phyloP scores from a whole-genome alignment of 64 coral and sea anemone genomes.

The Stichodactyla mertensii region DNA sequence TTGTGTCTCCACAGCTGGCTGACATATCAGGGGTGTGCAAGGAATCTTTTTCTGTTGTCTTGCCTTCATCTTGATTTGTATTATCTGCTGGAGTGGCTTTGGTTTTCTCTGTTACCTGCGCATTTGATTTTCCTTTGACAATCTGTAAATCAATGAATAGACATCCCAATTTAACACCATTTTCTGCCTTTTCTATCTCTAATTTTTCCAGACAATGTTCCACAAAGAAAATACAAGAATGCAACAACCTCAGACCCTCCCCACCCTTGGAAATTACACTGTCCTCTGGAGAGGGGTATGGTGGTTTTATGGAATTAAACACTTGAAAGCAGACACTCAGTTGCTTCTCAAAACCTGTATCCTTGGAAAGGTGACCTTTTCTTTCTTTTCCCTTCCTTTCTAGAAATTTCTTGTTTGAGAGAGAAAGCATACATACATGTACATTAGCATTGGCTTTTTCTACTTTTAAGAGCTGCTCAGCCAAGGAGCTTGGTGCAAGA shows the following conservation, averaged over 20 bases:
- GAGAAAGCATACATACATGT: not conserved
- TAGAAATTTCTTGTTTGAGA: too few relatives aligned
- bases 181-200: not conserved
- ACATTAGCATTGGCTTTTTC: not conserved
- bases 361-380: too few relatives aligned
- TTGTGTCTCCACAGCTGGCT: not conserved
- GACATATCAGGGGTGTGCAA: not conserved
- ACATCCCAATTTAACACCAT: too few relatives aligned
- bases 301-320: too few relatives aligned
- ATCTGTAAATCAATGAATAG: not conserved
- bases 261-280: too few relatives aligned
- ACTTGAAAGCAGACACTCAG: too few relatives aligned
- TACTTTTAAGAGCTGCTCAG: slow-evolving; percentile 20
- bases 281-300: too few relatives aligned
- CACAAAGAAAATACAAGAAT: too few relatives aligned
- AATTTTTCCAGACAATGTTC: too few relatives aligned
- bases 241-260: too few relatives aligned
- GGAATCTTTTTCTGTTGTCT: not conserved
- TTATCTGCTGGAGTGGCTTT: not conserved
- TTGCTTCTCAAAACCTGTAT: too few relatives aligned
- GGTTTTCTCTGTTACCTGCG: not conserved
- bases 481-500: slow-evolving; percentile 69
- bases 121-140: not conserved
- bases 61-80: not conserved
- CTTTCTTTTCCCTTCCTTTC: too few relatives aligned